phyloP scores from a whole-genome alignment of 1,140 invertebrate genomes.

The Drosophila teissieri region DNA sequence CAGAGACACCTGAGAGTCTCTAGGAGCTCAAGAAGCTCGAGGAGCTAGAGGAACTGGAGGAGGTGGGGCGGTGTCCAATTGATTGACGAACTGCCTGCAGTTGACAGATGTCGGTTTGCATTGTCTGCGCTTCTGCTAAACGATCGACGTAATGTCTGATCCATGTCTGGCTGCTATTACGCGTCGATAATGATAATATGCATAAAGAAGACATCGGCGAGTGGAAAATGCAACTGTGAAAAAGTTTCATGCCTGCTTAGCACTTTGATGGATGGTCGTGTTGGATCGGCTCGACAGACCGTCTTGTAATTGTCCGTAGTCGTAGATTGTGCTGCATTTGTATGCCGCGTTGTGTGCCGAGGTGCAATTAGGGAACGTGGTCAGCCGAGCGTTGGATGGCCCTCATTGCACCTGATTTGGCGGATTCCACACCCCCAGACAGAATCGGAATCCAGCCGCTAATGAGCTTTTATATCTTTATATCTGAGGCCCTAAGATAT shows the following conservation, averaged over 20 bases:
- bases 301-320: conserved; percentile 24
- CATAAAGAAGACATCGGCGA: conserved; percentile 38
- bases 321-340: conserved; percentile 42
- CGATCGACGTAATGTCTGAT: conserved; percentile 31
- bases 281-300: conserved; percentile 33
- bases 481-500: conserved; percentile 1
- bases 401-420: conserved; percentile 22
- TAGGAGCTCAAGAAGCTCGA: background rate
- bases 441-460: conserved; percentile 1
- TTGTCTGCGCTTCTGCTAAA: conserved; percentile 49
- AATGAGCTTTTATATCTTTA: conserved; percentile 23
- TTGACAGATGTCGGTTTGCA: conserved; percentile 29
- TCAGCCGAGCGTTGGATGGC: conserved; percentile 25
- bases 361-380: conserved; percentile 52
- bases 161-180: conserved; percentile 46
- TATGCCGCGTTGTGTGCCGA: conserved; percentile 34
- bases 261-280: conserved; percentile 34
- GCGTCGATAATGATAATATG: conserved; percentile 28
- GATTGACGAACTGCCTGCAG: conserved; percentile 37
- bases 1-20: background rate
- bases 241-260: conserved; percentile 48
- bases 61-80: conserved; percentile 5
- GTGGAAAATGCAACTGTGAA: conserved; percentile 47
- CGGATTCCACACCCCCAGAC: conserved; percentile 2
- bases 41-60: background rate